Conservation (phyloP, 2,888 invertebrate genomes). For the Timema cristinae region DNA sequence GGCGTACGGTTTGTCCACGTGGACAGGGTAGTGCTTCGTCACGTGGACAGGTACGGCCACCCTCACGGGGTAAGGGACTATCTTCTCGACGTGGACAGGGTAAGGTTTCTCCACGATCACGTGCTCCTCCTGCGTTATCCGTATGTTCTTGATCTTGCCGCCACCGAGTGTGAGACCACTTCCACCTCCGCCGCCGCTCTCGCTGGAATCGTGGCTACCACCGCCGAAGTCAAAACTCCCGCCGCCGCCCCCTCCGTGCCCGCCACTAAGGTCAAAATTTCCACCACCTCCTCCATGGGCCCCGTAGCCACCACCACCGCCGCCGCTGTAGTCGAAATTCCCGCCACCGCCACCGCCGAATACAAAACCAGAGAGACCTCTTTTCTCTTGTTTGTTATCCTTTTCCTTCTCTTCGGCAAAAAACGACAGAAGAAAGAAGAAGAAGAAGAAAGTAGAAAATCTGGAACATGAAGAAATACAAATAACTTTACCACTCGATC, state of each 20-base stretch:
- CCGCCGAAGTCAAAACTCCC: not conserved
- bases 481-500: no score
- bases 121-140: constrained; percentile 9
- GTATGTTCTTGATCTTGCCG: not conserved
- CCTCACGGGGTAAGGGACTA: constrained; percentile 22
- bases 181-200: not conserved
- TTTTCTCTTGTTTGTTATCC: constrained; percentile 12
- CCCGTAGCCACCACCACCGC: not conserved
- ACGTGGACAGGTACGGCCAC: constrained; percentile 53
- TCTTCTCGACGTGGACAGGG: constrained; percentile 29
- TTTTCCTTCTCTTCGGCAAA: not conserved
- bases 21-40: constrained; percentile 70
- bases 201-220: not conserved
- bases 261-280: not conserved
- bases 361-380: constrained; percentile 5
- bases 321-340: not conserved
- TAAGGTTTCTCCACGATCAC: constrained; percentile 30
- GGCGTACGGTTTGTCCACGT: constrained; percentile 33
- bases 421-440: not conserved
- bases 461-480: not conserved
- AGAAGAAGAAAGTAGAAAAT: not conserved
- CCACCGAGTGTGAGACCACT: not conserved
- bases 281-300: not conserved
- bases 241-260: not conserved
- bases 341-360: not conserved